Percentiles rank a stretch among this genome's conserved stretches.
phyloP scores from a whole-genome alignment of 2,888 invertebrate species.

The Clusia tigrina region DNA sequence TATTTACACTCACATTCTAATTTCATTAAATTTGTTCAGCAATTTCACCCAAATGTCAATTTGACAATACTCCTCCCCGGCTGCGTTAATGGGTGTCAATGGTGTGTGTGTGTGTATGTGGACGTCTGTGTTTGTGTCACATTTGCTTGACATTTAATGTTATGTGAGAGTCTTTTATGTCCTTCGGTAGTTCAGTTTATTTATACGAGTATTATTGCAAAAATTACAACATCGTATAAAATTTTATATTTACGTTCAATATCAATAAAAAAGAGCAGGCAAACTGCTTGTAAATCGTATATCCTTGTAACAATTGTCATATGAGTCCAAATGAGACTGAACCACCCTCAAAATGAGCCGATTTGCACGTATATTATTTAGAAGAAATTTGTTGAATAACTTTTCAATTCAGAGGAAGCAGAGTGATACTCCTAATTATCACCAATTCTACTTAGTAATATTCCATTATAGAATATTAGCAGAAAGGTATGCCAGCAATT shows the following conservation, averaged over 20 bases:
- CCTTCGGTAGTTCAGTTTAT: conserved; percentile 38
- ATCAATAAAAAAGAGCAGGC: conserved; percentile 28
- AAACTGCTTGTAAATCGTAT: too few relatives aligned
- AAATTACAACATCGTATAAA: conserved; percentile 48
- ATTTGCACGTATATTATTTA: too few relatives aligned
- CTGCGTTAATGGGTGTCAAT: conserved; percentile 10
- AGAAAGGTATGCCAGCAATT: too few relatives aligned
- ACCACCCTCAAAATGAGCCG: too few relatives aligned
- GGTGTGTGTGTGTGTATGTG: background rate
- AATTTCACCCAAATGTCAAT: conserved; percentile 46
- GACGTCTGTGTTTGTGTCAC: conserved; percentile 10
- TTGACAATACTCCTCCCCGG: conserved; percentile 5
- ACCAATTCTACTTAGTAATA: too few relatives aligned
- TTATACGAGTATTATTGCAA: conserved; percentile 43
- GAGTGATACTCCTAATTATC: too few relatives aligned
- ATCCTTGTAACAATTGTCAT: too few relatives aligned
- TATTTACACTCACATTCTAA: conserved; percentile 44
- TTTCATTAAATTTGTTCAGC: conserved; percentile 49
- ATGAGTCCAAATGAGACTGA: too few relatives aligned
- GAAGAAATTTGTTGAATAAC: too few relatives aligned
- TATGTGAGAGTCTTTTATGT: conserved; percentile 43
- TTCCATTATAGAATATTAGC: too few relatives aligned
- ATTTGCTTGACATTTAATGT: conserved; percentile 45
- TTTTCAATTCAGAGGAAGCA: too few relatives aligned
- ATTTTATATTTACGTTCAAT: conserved; percentile 46